Evolutionary conservation across 1,140 invertebrate species (phyloP).

Genomic region (Lepidurus apus): DNA sequence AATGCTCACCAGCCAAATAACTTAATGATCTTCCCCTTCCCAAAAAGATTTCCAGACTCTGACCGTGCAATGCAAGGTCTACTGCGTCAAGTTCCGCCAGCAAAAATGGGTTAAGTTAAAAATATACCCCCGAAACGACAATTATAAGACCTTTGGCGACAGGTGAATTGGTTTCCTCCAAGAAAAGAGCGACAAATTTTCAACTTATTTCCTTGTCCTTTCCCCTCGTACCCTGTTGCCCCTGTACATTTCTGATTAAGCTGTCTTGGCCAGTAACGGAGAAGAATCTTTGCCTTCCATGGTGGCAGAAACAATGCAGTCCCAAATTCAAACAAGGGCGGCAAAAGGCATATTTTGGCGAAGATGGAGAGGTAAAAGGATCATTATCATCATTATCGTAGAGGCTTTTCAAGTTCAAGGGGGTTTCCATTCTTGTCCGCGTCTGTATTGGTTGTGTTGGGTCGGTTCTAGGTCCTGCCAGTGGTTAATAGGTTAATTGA

Average conservation of each 20-base stretch:
- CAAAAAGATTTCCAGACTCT: neutral
- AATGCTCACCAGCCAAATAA: slow-evolving; percentile 19
- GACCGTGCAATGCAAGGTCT: neutral
- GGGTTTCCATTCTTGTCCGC: neutral
- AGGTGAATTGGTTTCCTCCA: neutral
- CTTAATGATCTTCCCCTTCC: neutral
- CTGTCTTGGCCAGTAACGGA: neutral
- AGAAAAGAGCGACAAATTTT: neutral
- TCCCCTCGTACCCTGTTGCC: neutral
- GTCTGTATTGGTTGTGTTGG: neutral
- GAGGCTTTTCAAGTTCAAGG: neutral
- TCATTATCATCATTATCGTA: slow-evolving; percentile 16
- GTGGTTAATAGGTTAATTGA: slow-evolving; percentile 18
- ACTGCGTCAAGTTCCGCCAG: neutral
- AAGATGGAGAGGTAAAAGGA: slow-evolving; percentile 5
- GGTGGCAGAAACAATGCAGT: neutral
- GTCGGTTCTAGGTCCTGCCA: neutral
- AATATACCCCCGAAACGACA: neutral
- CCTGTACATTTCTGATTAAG: neutral
- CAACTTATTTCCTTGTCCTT: neutral
- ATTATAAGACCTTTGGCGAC: slow-evolving; percentile 1
- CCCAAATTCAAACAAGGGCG: neutral
- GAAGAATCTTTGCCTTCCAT: neutral
- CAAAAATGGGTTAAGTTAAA: neutral
- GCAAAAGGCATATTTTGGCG: neutral